Evolutionary conservation across 2,888 invertebrate species (phyloP).

Genomic region (Patella caerulea): DNA sequence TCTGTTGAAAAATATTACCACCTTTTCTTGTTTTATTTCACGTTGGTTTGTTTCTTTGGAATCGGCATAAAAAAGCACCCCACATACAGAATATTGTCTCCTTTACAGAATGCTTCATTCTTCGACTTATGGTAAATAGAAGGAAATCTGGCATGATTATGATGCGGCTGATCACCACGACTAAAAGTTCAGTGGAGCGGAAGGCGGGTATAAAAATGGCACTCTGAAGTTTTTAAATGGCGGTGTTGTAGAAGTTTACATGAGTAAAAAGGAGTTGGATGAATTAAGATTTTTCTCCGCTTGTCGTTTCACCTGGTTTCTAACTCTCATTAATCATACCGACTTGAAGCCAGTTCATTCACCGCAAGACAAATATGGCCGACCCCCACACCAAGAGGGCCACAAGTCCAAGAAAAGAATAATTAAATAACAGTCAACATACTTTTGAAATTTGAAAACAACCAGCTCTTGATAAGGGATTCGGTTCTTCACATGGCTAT

Average conservation of each 20-base stretch:
- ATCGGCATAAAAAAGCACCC: background rate
- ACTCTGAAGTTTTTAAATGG: slow-evolving; percentile 1
- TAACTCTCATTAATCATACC: slow-evolving; percentile 1
- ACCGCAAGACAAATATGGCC: background rate
- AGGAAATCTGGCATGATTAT: background rate
- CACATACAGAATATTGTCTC: background rate
- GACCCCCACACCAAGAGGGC: background rate
- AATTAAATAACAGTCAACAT: too few relatives aligned
- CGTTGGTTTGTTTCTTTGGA: slow-evolving; percentile 5
- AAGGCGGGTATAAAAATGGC: background rate
- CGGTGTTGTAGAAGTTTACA: slow-evolving; percentile 6
- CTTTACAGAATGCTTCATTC: too few relatives aligned
- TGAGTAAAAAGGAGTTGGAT: background rate
- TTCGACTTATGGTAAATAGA: background rate
- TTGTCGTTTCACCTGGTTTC: slow-evolving; percentile 2
- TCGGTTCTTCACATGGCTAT: too few relatives aligned
- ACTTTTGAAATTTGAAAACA: too few relatives aligned
- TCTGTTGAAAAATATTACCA: background rate
- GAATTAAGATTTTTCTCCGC: too few relatives aligned
- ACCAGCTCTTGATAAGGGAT: too few relatives aligned
- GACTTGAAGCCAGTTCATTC: background rate
- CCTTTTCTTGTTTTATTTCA: slow-evolving; percentile 5
- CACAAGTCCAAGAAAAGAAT: too few relatives aligned
- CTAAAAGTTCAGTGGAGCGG: slow-evolving; percentile 2
- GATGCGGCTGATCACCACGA: background rate